Evolutionary conservation across 2,113 vertebrate species (phyloP), one percentile per base, ranked within the genome.

Genomic region (Gracilinanus agilis): DNA sequence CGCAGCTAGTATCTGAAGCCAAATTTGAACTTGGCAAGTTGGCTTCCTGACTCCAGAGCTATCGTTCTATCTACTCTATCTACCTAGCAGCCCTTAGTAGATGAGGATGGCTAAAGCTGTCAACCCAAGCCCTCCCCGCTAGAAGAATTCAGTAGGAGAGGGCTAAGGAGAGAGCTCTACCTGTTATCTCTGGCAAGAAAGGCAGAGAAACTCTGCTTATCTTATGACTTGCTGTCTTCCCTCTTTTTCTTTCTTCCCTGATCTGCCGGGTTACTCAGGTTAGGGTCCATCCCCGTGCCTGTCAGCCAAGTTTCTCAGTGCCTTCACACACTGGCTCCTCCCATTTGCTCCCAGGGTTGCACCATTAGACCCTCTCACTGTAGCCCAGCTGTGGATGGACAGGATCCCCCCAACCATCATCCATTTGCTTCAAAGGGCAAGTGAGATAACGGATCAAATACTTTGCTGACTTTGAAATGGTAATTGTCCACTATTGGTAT

Each of bases 321-420:
- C 34, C 67, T 75, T 40, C 67, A n/a, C 34, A 75, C 6, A 40
- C 5, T 40, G 21, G 7, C 2, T 83, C 40, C 67, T 83, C 67
- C n/a, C 34, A 83, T 83, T 40, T 83, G n/a, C 8, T 8, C n/a
- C 67, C 6, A 75, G 67, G 19, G 16, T 75, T 34, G 19, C 34
- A 75, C 34, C 21, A 19, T 40, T 83, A 19, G n/a, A 40, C 67
- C n/a, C n/a, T 95, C 91, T 95, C 40, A 25, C 24, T 56, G 91
- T 90, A 55, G 75, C 91, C 93, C 29, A 54, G 16, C 54, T 67
- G 10, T 40, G 1, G n/a, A 40, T 83, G 40, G 67, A n/a, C 13
- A n/a, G 5, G 21, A 23, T 23, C 34, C 13, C 34, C 12, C 10
- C 25, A 9, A 58, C 25, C 34, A 19, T 29, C 13, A n/a, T 24